phyloP scores from a whole-genome alignment of 1,140 invertebrate species.

The Leptestheria dahalacensis region DNA sequence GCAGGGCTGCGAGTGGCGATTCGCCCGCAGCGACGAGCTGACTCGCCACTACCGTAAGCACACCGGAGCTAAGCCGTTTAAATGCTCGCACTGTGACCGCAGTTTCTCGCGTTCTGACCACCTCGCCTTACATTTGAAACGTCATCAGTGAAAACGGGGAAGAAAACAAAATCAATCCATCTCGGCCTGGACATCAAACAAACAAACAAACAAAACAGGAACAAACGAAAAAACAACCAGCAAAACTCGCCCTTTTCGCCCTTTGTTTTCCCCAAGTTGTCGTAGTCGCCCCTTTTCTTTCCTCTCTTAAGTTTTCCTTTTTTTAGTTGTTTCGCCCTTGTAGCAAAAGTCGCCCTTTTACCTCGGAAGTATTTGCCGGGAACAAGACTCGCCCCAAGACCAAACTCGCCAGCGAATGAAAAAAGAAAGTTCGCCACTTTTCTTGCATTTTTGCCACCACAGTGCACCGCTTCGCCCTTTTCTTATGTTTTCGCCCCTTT shows the following conservation, averaged over 20 bases:
- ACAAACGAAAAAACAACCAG: too few species aligned
- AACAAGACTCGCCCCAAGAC: too few species aligned
- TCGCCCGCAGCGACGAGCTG: constrained; percentile 86
- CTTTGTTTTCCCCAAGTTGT: too few species aligned
- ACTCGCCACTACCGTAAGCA: constrained; percentile 91
- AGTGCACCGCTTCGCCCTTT: too few species aligned
- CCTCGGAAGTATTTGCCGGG: neutral
- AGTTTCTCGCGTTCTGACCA: constrained; percentile 92
- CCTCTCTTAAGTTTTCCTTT: neutral
- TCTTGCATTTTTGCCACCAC: too few species aligned
- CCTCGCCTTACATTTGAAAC: constrained; percentile 84
- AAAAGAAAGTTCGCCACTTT: too few species aligned
- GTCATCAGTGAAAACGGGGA: constrained; percentile 48
- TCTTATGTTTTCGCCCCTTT: too few species aligned
- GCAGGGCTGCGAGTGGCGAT: constrained; percentile 91
- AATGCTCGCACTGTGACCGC: constrained; percentile 81
- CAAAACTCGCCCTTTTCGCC: neutral
- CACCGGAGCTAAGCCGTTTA: constrained; percentile 87
- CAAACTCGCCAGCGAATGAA: too few species aligned
- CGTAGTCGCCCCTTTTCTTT: too few species aligned
- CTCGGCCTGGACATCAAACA: too few species aligned
- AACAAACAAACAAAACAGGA: too few species aligned
- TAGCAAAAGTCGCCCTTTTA: neutral
- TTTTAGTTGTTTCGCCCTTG: neutral
- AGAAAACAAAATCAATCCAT: too few species aligned